Evolutionary conservation across 2,888 invertebrate genomes (phyloP).

Genomic region (Phyllotreta striolata): DNA sequence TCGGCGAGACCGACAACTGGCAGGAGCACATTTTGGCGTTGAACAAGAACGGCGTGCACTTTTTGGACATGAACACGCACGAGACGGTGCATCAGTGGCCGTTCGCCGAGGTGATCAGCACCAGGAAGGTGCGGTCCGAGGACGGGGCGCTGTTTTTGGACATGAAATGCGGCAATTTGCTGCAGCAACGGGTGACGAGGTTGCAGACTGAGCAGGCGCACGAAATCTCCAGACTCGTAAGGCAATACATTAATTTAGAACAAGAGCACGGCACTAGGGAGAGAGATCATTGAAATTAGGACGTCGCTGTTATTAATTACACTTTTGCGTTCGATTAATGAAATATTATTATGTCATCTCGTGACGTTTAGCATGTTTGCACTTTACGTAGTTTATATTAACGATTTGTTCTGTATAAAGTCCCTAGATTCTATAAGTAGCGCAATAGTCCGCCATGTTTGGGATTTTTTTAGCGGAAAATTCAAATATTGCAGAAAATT

Average conservation of each 20-base stretch:
- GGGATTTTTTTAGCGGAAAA: too few relatives aligned
- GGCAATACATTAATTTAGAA: constrained; percentile 95
- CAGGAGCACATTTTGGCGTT: constrained; percentile 92
- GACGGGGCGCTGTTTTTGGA: constrained; percentile 92
- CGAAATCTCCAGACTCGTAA: constrained; percentile 93
- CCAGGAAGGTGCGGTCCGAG: constrained; percentile 89
- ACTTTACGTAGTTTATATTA: too few relatives aligned
- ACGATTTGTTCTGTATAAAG: too few relatives aligned
- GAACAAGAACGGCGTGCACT: constrained; percentile 92
- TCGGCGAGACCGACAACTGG: constrained; percentile 75
- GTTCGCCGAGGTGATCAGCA: constrained; percentile 94
- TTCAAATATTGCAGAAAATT: too few relatives aligned
- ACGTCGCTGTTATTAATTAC: background rate
- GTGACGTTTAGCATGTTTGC: too few relatives aligned
- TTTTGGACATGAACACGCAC: constrained; percentile 91
- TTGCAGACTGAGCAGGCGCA: constrained; percentile 98
- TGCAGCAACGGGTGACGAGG: constrained; percentile 94
- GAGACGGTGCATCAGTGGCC: constrained; percentile 93
- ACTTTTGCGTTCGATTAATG: background rate
- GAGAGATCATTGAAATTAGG: background rate
- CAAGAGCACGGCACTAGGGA: constrained; percentile 62
- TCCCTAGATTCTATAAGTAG: too few relatives aligned
- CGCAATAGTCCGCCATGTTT: too few relatives aligned
- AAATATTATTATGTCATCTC: too few relatives aligned
- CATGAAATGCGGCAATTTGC: constrained; percentile 95